Evolutionary conservation across 2,888 invertebrate genomes (phyloP).

Genomic region (Luperina nickerlii): DNA sequence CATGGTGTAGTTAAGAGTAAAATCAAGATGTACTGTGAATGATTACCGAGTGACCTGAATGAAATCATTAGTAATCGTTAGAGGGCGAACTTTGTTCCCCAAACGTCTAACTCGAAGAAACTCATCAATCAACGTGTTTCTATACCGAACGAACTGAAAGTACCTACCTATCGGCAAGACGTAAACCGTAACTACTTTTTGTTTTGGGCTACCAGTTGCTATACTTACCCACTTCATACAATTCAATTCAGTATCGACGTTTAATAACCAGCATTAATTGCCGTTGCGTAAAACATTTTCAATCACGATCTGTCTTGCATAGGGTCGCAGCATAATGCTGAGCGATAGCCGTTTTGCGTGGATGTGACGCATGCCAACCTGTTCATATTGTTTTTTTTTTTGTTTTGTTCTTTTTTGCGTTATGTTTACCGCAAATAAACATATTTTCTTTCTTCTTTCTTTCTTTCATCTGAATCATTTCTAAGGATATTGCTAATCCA

Average conservation of each 20-base stretch:
- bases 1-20: constrained; percentile 39
- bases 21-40: constrained; percentile 63
- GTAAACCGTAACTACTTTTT: constrained; percentile 53
- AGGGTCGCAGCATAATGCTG: too few species aligned
- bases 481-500: too few species aligned
- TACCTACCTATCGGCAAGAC: constrained; percentile 49
- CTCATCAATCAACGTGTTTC: constrained; percentile 77
- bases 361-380: too few species aligned
- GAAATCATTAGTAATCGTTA: constrained; percentile 83
- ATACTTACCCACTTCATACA: neutral
- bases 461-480: too few species aligned
- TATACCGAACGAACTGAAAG: constrained; percentile 66
- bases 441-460: too few species aligned
- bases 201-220: constrained; percentile 41
- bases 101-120: constrained; percentile 65
- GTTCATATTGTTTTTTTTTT: too few species aligned
- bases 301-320: too few species aligned
- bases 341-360: too few species aligned
- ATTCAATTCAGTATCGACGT: neutral
- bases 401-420: too few species aligned
- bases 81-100: constrained; percentile 76
- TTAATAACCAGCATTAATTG: neutral
- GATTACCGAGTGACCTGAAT: constrained; percentile 64
- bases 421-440: too few species aligned
- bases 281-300: neutral